Base-by-base conservation (phyloP, 2,888 invertebrate genomes). In the Aphodius granarius region DNA sequence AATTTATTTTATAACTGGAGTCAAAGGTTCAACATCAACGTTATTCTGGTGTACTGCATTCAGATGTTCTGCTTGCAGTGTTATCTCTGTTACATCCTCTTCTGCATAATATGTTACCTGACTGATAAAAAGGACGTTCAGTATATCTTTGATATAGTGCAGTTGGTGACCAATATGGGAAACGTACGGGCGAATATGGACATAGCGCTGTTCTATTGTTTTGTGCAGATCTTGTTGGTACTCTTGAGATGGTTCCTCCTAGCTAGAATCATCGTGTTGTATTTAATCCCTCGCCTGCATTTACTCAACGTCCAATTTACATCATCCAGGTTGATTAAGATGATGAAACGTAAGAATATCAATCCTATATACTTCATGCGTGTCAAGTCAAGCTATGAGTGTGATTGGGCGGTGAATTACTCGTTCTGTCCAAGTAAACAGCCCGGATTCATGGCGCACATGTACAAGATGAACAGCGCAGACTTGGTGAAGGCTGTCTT, bases 1-100 rank as follows among this genome's bases (percentile, higher is more conserved):
- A 66, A 4, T 1, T 63, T 77, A 0, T 77, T 80, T 66, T 43
- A 72, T 21, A 17, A 74, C 1, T 77, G 76, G 72, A 75, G 74
- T 43, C 62, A 75, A 2, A 73, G 23, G 17, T 73, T 75, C 62
- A 71, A 76, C 9, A 75, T 74, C 2, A 77, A 77, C 21, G 62
- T 75, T 19, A 16, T 78, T 2, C 9, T 73, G 13, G 75, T 75
- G 21, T 62, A 74, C 9, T 77, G 73, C 64, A 63, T 73, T 3
- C 76, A 75, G 64, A 75, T 77, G 21, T 20, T 68, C 20, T 19
- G 5, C 0, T 9, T 22, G 3, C 68, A 68, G n/a, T n/a, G 6
- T 20, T 68, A 68, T 20, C n/a, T 68, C 19, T 68, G 68, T 21
- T 68, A 21, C 22, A 9, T 68, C 0, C 20, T 68, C 2, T 68